A percentile compares a stretch with the other conserved stretches of the same genome.
phyloP scores from a whole-genome alignment of 2,797 vertebrate genomes.

The Sebastes steindachneri region DNA sequence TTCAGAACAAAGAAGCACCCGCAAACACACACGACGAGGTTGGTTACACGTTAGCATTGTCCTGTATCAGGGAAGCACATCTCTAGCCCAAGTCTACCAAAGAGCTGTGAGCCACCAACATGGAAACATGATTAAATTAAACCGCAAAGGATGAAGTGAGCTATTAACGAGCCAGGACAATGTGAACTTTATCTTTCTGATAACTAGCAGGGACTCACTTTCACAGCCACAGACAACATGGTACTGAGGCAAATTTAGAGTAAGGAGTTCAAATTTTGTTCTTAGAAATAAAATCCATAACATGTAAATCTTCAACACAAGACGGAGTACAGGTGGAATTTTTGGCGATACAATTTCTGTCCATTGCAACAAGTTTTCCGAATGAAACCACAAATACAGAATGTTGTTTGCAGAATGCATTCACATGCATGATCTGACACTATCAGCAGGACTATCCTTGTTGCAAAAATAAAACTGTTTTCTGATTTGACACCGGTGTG shows the following conservation, averaged over 20 bases:
- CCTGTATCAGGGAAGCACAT: constrained; percentile 43
- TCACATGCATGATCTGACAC: not conserved
- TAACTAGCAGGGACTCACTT: not conserved
- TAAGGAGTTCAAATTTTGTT: not conserved
- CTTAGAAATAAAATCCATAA: not conserved
- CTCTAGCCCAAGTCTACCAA: constrained; percentile 11
- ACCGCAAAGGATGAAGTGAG: constrained; percentile 28
- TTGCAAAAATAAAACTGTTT: not conserved
- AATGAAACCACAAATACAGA: not conserved
- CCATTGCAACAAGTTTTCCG: not conserved
- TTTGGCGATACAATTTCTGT: not conserved
- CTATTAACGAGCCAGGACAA: constrained; percentile 18
- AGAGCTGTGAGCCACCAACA: constrained; percentile 29
- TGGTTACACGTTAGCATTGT: constrained; percentile 24
- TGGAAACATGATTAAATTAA: constrained; percentile 41
- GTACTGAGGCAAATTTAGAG: not conserved
- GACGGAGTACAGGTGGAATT: not conserved
- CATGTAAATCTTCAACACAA: not conserved
- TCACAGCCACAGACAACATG: not conserved
- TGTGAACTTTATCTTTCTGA: not conserved
- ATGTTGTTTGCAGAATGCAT: not conserved
- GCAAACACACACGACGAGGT: constrained; percentile 16
- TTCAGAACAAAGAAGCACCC: constrained; percentile 33
- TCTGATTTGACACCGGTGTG: not conserved
- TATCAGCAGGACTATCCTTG: not conserved